These are phyloP conservation scores for Lepidochrysops patricia DNA, from an alignment of 2,888 invertebrate species.

Conservation along the genomic window DNA sequence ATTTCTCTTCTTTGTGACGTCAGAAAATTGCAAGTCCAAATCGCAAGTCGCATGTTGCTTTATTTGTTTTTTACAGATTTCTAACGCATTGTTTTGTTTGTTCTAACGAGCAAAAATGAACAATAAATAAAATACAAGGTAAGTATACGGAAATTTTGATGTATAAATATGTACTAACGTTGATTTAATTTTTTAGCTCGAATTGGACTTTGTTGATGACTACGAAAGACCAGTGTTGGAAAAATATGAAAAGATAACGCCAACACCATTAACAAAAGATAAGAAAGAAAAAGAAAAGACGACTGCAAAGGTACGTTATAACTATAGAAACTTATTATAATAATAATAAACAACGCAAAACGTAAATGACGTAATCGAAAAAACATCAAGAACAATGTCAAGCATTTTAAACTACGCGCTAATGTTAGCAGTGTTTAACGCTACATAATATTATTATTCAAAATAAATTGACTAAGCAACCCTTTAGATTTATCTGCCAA, in stretches of 20 bases:
- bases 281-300: conserved; percentile 58
- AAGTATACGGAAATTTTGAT: no score
- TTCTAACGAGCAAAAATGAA: background rate
- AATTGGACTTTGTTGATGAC: conserved; percentile 76
- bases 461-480: no score
- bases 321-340: background rate
- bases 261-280: conserved; percentile 56
- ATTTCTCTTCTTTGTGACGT: conserved; percentile 30
- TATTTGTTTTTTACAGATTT: conserved; percentile 29
- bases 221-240: conserved; percentile 84
- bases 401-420: no score
- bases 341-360: no score
- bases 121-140: background rate
- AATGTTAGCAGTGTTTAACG: no score
- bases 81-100: background rate
- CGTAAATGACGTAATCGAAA: no score
- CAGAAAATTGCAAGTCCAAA: conserved; percentile 25
- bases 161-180: no score
- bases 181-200: conserved; percentile 38
- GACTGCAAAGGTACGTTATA: conserved; percentile 41
- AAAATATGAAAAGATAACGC: conserved; percentile 77
- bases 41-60: conserved; percentile 56
- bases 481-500: no score
- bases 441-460: background rate
- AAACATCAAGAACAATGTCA: no score